Evolutionary conservation across 2,113 vertebrate species (phyloP).

Genomic region (Festucalex cinctus): DNA sequence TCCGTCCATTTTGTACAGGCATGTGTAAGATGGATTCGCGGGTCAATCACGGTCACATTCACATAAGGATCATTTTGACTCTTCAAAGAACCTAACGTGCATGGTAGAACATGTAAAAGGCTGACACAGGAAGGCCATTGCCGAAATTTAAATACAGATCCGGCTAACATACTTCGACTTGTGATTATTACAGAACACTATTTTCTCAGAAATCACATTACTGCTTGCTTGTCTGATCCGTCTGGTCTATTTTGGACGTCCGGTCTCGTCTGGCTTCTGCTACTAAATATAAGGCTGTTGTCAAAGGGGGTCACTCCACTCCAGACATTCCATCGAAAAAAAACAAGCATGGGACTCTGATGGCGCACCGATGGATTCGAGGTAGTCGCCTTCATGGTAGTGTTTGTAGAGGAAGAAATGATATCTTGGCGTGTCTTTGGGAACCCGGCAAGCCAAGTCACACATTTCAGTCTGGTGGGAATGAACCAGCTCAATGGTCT

Average conservation of each 20-base stretch:
- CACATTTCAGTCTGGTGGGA: conserved; percentile 82
- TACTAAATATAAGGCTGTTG: background rate
- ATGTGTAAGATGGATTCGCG: too few species aligned
- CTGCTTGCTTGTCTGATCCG: background rate
- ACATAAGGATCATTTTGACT: background rate
- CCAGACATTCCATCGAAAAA: background rate
- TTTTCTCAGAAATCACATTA: background rate
- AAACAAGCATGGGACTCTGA: background rate
- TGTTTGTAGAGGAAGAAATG: conserved; percentile 98
- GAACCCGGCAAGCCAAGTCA: conserved; percentile 85
- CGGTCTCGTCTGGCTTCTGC: background rate
- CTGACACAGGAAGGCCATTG: background rate
- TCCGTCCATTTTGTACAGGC: background rate
- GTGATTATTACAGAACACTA: background rate
- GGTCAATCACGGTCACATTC: too few species aligned
- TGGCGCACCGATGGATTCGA: conserved; percentile 88
- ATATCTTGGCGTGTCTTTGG: conserved; percentile 89
- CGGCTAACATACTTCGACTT: background rate
- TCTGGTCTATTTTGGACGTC: background rate
- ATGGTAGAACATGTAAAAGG: too few species aligned
- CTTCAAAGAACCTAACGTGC: too few species aligned
- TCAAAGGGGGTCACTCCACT: background rate
- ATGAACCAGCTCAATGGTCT: conserved; percentile 92
- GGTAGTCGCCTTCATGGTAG: conserved; percentile 87
- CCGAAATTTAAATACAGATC: background rate